Evolutionary conservation across 2,113 vertebrate genomes (phyloP).

Genomic region (Thamnaconus septentrionalis): DNA sequence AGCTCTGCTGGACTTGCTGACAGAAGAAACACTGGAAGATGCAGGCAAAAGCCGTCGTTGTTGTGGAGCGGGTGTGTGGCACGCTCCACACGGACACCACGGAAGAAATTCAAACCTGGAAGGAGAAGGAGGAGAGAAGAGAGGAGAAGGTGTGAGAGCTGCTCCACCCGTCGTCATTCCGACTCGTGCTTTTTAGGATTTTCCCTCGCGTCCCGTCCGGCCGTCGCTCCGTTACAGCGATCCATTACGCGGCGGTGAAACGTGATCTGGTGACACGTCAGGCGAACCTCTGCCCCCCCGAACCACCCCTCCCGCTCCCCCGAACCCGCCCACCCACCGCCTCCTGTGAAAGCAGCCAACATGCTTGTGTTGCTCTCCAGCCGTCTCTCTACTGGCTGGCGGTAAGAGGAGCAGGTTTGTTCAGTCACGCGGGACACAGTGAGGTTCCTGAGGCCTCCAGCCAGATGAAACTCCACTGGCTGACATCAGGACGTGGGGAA

Average conservation of each 20-base stretch:
- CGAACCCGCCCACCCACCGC: too few species aligned
- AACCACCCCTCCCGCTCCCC: too few species aligned
- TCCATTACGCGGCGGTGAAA: constrained; percentile 24
- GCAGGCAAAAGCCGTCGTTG: constrained; percentile 96
- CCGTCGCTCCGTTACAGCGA: constrained; percentile 36
- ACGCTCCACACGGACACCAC: constrained; percentile 89
- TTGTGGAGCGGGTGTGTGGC: constrained; percentile 89
- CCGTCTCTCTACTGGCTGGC: neutral
- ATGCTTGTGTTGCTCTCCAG: neutral
- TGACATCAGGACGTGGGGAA: too few species aligned
- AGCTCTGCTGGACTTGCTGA: constrained; percentile 92
- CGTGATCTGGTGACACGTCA: constrained; percentile 5
- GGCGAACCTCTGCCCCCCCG: too few species aligned
- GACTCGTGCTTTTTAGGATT: too few species aligned
- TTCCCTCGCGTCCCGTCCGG: too few species aligned
- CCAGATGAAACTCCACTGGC: too few species aligned
- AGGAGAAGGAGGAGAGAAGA: constrained; percentile 1
- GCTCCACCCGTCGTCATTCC: too few species aligned
- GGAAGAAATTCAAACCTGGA: constrained; percentile 86
- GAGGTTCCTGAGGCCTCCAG: too few species aligned
- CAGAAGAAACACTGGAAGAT: constrained; percentile 94
- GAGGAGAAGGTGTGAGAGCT: neutral
- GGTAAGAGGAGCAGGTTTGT: neutral
- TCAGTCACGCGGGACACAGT: neutral
- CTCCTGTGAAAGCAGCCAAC: too few species aligned